phyloP scores from a whole-genome alignment of 2,888 invertebrate species.

The Incurvaria masculella region DNA sequence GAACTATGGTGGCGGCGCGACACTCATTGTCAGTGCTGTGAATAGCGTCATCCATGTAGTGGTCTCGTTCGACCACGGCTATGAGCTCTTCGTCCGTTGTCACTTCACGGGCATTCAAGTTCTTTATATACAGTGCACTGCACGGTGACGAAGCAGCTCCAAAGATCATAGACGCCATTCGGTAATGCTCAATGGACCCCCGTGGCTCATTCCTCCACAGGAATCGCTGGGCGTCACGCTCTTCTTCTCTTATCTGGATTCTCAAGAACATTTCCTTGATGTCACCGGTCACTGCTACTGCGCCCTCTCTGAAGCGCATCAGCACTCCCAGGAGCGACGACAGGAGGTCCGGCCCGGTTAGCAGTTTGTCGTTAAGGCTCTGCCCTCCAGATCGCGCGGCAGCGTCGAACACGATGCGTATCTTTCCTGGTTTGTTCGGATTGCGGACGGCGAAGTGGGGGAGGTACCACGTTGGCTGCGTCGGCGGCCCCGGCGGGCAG shows the following conservation, averaged over 20 bases:
- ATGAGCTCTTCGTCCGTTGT: slow-evolving; percentile 6
- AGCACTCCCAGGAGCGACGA: slow-evolving; percentile 9
- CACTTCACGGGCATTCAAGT: slow-evolving; percentile 10
- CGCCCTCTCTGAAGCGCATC: slow-evolving; percentile 14
- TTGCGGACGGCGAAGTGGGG: neutral
- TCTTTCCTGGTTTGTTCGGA: neutral
- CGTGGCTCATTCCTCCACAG: slow-evolving; percentile 4
- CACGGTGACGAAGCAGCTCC: slow-evolving; percentile 10
- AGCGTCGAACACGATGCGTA: neutral
- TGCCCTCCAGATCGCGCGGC: neutral
- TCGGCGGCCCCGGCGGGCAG: neutral
- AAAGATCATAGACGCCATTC: slow-evolving; percentile 1
- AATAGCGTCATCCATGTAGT: slow-evolving; percentile 13
- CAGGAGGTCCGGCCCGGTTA: neutral
- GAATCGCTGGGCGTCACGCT: slow-evolving; percentile 11
- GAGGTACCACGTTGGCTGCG: neutral
- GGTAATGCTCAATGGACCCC: neutral
- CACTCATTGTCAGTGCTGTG: slow-evolving; percentile 4
- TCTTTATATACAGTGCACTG: slow-evolving; percentile 12
- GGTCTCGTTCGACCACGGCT: slow-evolving; percentile 5
- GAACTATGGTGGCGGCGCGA: slow-evolving; percentile 2
- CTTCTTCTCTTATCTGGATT: slow-evolving; percentile 9
- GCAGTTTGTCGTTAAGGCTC: neutral
- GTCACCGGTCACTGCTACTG: slow-evolving; percentile 13
- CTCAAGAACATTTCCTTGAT: slow-evolving; percentile 18